Conservation (phyloP, 2,113 vertebrate genomes). For the Puffinus mauretanicus region DNA sequence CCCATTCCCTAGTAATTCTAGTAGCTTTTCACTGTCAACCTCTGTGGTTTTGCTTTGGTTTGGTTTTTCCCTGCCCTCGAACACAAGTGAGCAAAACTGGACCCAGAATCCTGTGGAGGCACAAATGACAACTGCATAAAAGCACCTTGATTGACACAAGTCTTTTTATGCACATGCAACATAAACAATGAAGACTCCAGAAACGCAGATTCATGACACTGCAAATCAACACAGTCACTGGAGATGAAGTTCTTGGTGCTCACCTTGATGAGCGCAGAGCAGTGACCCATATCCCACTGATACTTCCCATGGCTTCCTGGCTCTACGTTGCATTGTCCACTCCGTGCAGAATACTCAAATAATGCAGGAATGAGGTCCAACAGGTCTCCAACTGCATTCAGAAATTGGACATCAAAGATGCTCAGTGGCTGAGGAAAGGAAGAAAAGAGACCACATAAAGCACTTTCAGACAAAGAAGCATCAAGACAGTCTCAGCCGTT, state of each 20-base stretch:
- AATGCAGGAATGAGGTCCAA: conserved; percentile 88
- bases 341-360: conserved; percentile 37
- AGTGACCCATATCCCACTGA: conserved; percentile 86
- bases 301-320: conserved; percentile 53
- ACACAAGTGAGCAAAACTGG: neutral
- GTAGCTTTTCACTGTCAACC: neutral
- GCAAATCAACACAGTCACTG: neutral
- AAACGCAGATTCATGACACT: neutral
- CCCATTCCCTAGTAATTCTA: neutral
- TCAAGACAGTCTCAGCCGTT: neutral
- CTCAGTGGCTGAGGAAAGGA: conserved; percentile 78
- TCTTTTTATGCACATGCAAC: neutral
- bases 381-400: conserved; percentile 86
- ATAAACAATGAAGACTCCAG: neutral
- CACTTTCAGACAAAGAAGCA: neutral
- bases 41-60: neutral
- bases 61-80: neutral
- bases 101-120: neutral
- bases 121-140: neutral
- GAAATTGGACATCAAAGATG: conserved; percentile 81
- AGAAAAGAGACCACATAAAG: neutral
- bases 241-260: neutral
- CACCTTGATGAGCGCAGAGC: conserved; percentile 94
- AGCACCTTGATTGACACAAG: neutral
- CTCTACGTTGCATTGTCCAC: neutral